These are phyloP conservation scores for Sisor rabdophorus DNA, from an alignment of 2,113 vertebrate species.

Conservation along the genomic window DNA sequence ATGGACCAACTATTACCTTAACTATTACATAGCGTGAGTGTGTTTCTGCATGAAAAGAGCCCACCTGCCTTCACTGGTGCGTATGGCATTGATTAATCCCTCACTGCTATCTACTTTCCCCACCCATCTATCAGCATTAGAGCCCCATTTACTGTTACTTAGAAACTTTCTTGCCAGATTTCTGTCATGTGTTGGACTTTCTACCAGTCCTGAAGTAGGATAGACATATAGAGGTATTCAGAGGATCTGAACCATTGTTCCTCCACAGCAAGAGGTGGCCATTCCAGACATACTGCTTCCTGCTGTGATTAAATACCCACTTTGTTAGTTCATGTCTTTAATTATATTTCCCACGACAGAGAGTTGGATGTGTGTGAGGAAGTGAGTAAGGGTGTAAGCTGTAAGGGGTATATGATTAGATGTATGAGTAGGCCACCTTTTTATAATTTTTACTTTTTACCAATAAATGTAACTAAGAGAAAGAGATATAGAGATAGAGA, in stretches of 20 bases:
- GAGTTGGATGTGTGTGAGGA: slow-evolving; percentile 1
- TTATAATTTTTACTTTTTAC: not conserved
- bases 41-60: slow-evolving; percentile 31
- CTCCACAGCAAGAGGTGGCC: slow-evolving; percentile 12
- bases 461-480: slow-evolving; percentile 42
- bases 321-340: slow-evolving; percentile 28
- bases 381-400: not conserved
- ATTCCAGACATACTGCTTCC: slow-evolving; percentile 23
- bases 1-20: slow-evolving; percentile 17
- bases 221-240: slow-evolving; percentile 11
- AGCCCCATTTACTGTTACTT: not conserved
- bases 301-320: slow-evolving; percentile 33
- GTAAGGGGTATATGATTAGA: not conserved
- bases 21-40: slow-evolving; percentile 7
- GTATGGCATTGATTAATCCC: slow-evolving; percentile 51
- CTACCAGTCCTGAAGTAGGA: not conserved
- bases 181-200: slow-evolving; percentile 10
- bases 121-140: slow-evolving; percentile 49
- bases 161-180: not conserved
- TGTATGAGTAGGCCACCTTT: slow-evolving; percentile 27
- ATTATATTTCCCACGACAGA: slow-evolving; percentile 27
- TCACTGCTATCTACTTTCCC: slow-evolving; percentile 26
- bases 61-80: slow-evolving; percentile 40
- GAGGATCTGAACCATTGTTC: slow-evolving; percentile 4
- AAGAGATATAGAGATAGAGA: not conserved